Percentiles rank a stretch among this genome's conserved stretches.
Conservation (phyloP, 1,140 invertebrate genomes). For the Littorina saxatilis region DNA sequence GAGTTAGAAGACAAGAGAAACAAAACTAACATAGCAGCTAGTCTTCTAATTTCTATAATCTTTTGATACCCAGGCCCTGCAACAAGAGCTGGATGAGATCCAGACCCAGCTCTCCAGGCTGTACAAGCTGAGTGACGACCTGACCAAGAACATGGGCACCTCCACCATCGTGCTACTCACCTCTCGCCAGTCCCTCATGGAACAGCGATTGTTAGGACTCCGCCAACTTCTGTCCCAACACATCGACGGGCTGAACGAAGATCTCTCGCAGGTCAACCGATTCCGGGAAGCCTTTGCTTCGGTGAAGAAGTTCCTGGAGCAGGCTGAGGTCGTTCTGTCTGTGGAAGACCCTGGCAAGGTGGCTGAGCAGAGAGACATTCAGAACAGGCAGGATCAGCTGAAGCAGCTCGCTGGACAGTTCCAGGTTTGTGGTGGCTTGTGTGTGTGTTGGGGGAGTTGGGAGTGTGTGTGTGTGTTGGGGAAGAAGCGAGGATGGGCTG, state of each 20-base stretch:
- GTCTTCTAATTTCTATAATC: too few relatives aligned
- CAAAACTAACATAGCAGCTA: too few relatives aligned
- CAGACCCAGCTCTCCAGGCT: constrained; percentile 60
- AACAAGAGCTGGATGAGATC: constrained; percentile 64
- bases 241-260: constrained; percentile 59
- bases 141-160: constrained; percentile 68
- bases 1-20: too few relatives aligned
- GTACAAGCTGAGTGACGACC: constrained; percentile 62
- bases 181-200: constrained; percentile 61
- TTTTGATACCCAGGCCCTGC: constrained; percentile 63
- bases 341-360: constrained; percentile 58
- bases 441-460: background rate
- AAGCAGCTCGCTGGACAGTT: constrained; percentile 63
- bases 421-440: constrained; percentile 29
- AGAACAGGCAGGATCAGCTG: constrained; percentile 59
- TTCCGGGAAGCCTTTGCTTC: constrained; percentile 61
- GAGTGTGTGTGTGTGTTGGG: background rate
- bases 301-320: constrained; percentile 60
- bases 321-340: constrained; percentile 58
- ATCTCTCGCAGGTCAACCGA: constrained; percentile 56
- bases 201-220: constrained; percentile 62
- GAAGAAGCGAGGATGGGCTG: too few relatives aligned
- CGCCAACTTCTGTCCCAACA: constrained; percentile 63
- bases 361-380: constrained; percentile 55
- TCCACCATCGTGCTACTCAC: constrained; percentile 66